phyloP scores from a whole-genome alignment of 2,797 vertebrate genomes.

The Furcifer pardalis region DNA sequence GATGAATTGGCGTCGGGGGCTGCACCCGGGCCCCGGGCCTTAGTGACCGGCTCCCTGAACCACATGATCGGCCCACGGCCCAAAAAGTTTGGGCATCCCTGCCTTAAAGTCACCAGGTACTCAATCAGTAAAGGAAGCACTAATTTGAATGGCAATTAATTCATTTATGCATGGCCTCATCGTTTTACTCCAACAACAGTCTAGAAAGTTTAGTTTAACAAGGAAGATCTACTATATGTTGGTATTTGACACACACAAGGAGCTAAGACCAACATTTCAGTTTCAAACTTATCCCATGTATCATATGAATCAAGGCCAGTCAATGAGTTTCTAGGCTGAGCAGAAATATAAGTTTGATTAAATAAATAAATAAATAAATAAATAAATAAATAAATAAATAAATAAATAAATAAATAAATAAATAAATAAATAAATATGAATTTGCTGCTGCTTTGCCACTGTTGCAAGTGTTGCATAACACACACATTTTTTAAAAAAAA shows the following conservation, averaged over 20 bases:
- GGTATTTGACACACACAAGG: background rate
- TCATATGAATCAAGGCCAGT: background rate
- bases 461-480: too few species aligned
- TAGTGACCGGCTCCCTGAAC: too few species aligned
- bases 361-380: too few species aligned
- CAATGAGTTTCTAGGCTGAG: background rate
- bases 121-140: conserved; percentile 11
- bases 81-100: too few species aligned
- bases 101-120: conserved; percentile 34
- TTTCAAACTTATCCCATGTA: background rate
- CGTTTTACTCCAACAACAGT: background rate
- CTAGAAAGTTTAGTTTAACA: background rate
- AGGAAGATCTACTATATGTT: background rate
- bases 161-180: background rate
- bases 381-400: too few species aligned
- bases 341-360: too few species aligned
- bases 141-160: background rate
- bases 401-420: too few species aligned
- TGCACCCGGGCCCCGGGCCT: too few species aligned
- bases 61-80: too few species aligned
- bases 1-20: too few species aligned
- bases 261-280: too few species aligned
- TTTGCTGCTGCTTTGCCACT: background rate
- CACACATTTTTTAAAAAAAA: background rate
- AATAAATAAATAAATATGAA: too few species aligned